phyloP scores from a whole-genome alignment of 2,888 invertebrate genomes.

The Megastigmus dorsalis region DNA sequence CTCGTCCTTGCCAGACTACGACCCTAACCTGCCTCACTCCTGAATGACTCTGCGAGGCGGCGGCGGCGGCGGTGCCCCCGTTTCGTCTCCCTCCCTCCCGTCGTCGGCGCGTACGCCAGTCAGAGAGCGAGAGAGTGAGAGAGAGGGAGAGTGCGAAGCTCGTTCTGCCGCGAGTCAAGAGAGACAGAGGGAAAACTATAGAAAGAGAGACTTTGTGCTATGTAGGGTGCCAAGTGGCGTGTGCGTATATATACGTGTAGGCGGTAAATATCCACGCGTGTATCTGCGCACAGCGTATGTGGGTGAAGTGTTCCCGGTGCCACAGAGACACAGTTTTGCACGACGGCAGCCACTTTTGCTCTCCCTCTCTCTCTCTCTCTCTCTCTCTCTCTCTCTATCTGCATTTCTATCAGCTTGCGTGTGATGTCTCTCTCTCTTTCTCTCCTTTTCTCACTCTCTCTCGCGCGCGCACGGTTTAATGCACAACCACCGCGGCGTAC shows the following conservation, averaged over 20 bases:
- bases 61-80: conserved; percentile 12
- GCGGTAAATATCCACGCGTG: too few relatives aligned
- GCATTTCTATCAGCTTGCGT: too few relatives aligned
- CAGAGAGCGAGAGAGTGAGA: not conserved
- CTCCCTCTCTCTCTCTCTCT: conserved; percentile 15
- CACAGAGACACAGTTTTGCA: conserved; percentile 70
- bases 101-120: too few relatives aligned
- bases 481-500: not conserved
- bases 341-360: conserved; percentile 37
- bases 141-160: not conserved
- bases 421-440: conserved; percentile 9
- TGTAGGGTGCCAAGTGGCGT: conserved; percentile 33
- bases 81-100: too few relatives aligned
- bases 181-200: conserved; percentile 13
- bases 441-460: not conserved
- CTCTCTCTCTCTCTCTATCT: not conserved
- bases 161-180: too few relatives aligned
- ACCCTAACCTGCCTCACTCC: conserved; percentile 67
- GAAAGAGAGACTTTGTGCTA: not conserved
- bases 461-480: not conserved
- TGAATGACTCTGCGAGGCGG: conserved; percentile 57
- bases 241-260: not conserved
- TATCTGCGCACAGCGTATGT: too few relatives aligned
- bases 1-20: conserved; percentile 57
- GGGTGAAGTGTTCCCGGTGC: conserved; percentile 60